Percentiles rank a stretch among this genome's conserved stretches.
Evolutionary conservation across 2,888 invertebrate genomes (phyloP).

Genomic region (Xylophagus ater): DNA sequence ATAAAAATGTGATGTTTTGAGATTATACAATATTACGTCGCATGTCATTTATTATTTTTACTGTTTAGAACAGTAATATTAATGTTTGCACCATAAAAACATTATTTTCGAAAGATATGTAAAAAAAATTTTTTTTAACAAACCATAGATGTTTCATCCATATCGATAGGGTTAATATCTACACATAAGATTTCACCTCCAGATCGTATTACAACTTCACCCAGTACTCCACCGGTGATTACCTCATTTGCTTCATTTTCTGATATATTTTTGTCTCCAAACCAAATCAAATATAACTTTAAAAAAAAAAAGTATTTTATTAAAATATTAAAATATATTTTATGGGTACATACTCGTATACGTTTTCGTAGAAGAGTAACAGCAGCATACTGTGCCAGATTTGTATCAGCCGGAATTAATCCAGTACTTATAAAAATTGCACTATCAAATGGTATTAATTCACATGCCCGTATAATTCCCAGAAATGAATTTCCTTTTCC

Average conservation of each 20-base stretch:
- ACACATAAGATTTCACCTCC: constrained; percentile 40
- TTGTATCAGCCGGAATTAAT: constrained; percentile 43
- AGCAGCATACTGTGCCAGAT: constrained; percentile 39
- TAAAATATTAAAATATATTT: too few relatives aligned
- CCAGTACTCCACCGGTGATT: constrained; percentile 33
- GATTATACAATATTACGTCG: too few relatives aligned
- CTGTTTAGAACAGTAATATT: too few relatives aligned
- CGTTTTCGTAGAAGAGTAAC: constrained; percentile 39
- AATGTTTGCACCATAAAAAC: neutral
- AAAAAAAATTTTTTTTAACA: neutral
- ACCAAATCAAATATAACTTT: constrained; percentile 42
- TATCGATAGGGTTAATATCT: constrained; percentile 32
- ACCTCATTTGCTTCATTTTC: constrained; percentile 37
- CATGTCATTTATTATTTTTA: too few relatives aligned
- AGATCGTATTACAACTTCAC: constrained; percentile 39
- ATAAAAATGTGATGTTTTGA: too few relatives aligned
- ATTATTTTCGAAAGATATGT: neutral
- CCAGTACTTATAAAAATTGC: constrained; percentile 52
- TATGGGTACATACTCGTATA: constrained; percentile 38
- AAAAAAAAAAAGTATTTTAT: constrained; percentile 15
- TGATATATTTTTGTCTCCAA: constrained; percentile 35
- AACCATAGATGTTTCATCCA: too few relatives aligned
- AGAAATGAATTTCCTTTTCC: constrained; percentile 47
- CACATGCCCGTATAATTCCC: constrained; percentile 48
- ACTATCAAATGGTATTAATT: constrained; percentile 50